A percentile compares a stretch with the other conserved stretches of the same genome.
These are phyloP conservation scores for Ametastegia equiseti DNA, from an alignment of 2,888 invertebrate genomes.

Conservation along the genomic window DNA sequence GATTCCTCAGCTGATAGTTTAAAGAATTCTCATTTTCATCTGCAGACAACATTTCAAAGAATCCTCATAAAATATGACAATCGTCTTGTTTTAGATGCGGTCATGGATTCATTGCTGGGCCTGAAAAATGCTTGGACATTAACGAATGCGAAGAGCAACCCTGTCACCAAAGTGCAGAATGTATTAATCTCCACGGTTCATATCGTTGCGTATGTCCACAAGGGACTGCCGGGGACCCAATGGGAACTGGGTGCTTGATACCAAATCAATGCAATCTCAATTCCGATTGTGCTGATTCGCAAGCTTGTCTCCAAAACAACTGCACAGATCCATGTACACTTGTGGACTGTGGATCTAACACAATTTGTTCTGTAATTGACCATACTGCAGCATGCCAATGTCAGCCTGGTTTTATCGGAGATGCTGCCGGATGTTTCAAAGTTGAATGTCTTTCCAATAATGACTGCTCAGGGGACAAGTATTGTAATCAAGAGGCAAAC, in stretches of 20 bases:
- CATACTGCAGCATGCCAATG: slow-evolving; percentile 88
- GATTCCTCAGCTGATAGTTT: background rate
- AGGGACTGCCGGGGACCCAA: slow-evolving; percentile 88
- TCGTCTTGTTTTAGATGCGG: slow-evolving; percentile 78
- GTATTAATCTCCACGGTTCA: slow-evolving; percentile 88
- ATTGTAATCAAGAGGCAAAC: slow-evolving; percentile 86
- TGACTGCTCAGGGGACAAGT: slow-evolving; percentile 87
- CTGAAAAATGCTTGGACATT: slow-evolving; percentile 85
- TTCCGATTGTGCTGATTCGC: slow-evolving; percentile 85
- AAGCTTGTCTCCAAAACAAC: slow-evolving; percentile 86
- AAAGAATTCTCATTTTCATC: slow-evolving; percentile 18
- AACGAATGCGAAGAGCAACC: slow-evolving; percentile 89
- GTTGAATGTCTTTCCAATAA: slow-evolving; percentile 90
- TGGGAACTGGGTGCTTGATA: slow-evolving; percentile 83
- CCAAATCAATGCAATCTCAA: slow-evolving; percentile 88
- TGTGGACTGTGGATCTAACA: slow-evolving; percentile 86
- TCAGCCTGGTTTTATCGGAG: slow-evolving; percentile 89
- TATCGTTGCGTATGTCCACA: slow-evolving; percentile 88
- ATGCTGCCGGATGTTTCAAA: slow-evolving; percentile 92
- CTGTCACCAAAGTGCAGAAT: slow-evolving; percentile 89
- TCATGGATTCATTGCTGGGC: slow-evolving; percentile 85
- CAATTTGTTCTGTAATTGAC: slow-evolving; percentile 85
- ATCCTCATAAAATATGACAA: background rate
- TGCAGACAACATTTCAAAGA: slow-evolving; percentile 25
- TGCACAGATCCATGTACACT: slow-evolving; percentile 89